Conservation (phyloP, 1,140 invertebrate genomes). For the Drosophila lini region DNA sequence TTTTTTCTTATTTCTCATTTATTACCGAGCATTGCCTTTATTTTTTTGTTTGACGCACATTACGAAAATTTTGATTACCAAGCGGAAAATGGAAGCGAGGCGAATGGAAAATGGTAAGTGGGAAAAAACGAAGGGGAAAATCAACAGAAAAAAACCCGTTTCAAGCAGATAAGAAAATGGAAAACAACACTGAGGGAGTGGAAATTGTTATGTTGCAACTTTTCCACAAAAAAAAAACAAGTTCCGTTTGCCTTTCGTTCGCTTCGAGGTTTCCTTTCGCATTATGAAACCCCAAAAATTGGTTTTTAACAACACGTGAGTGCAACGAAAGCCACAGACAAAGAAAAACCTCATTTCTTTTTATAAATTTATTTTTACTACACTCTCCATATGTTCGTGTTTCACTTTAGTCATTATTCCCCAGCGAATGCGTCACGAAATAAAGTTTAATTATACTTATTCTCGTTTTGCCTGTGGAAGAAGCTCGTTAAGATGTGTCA, state of each 20-base stretch:
- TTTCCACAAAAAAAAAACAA: constrained; percentile 55
- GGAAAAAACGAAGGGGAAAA: constrained; percentile 21
- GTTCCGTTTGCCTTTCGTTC: constrained; percentile 67
- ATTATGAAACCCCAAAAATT: constrained; percentile 63
- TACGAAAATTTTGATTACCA: constrained; percentile 60
- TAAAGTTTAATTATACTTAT: constrained; percentile 36
- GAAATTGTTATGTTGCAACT: constrained; percentile 66
- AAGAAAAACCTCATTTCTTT: constrained; percentile 19
- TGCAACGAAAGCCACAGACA: constrained; percentile 33
- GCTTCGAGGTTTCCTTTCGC: constrained; percentile 25
- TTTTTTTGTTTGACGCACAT: constrained; percentile 39
- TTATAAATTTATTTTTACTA: constrained; percentile 6
- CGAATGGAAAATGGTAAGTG: constrained; percentile 17
- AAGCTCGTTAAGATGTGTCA: constrained; percentile 45
- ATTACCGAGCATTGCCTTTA: constrained; percentile 8
- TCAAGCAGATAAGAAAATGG: constrained; percentile 40
- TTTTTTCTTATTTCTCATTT: constrained; percentile 15
- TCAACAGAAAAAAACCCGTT: constrained; percentile 57
- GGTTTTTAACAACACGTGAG: constrained; percentile 33
- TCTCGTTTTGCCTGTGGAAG: constrained; percentile 11
- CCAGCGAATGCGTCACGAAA: constrained; percentile 49
- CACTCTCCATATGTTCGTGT: constrained; percentile 21
- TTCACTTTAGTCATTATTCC: constrained; percentile 49
- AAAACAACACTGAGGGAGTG: constrained; percentile 28
- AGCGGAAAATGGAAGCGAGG: constrained; percentile 48